Evolutionary conservation across 2,113 vertebrate genomes (phyloP), one percentile per base, ranked within the genome.

Genomic region (Salvelinus fontinalis): DNA sequence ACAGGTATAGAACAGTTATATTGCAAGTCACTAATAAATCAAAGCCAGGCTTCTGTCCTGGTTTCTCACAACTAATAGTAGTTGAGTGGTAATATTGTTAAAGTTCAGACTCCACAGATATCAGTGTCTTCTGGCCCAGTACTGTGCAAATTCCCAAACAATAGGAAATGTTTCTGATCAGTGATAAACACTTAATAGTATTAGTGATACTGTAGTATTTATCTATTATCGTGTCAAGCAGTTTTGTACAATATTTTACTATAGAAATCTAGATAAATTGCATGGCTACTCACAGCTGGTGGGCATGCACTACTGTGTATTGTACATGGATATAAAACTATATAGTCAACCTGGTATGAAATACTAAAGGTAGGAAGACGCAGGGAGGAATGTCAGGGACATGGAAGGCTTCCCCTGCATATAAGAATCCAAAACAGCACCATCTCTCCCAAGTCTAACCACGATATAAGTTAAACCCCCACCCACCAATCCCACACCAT

Each of bases 221-320:
- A 83, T 70, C 73, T 81, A 67, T 12, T 2, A 67, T 68, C 69
- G 80, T 86, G 74, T 77, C 88, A 78, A 93, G 95, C 94, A 93
- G 77, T 93, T 93, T 95, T 95, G 94, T 97, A 97, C 96, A 95
- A 48, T 84, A 94, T 89, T 93, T 93, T 91, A 92, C 79, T 95
- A 89, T 89, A 93, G 87, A 95, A 96, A 95, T 93, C 93, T 90
- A 94, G 95, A 95, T 93, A 9, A 44, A 95, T 93, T 13, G 84
- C 90, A 93, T 84, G 89, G 92, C 94, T 95, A 94, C 92, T 90
- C 94, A 96, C 94, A 96, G 93, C 93, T 91, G 79, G 86, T 95
- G 92, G 34, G 91, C 96, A 98, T 99, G 97, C 97, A 96, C 93
- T 90, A 92, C 85, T 85, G 65, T 83, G 83, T 96, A 97, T 44